Percentiles rank a stretch among this genome's conserved stretches.
Evolutionary conservation across 2,888 invertebrate species (phyloP).

Genomic region (Drosophila subsilvestris): DNA sequence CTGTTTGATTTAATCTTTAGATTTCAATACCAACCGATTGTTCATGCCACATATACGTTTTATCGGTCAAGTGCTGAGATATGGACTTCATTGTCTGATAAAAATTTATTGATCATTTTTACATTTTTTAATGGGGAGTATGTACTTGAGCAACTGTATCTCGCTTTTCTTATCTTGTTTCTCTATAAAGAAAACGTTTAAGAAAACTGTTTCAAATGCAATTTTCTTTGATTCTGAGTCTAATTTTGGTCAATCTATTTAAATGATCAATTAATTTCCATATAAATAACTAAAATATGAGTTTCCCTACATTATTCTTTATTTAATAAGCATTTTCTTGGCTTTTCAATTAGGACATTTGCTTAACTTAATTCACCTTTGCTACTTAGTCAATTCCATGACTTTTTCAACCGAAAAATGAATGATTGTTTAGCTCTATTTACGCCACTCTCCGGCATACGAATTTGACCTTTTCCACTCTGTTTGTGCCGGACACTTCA

Average conservation of each 20-base stretch:
- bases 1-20: too few species aligned
- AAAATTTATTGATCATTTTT: too few species aligned
- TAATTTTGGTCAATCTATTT: too few species aligned
- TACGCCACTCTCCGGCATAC: background rate
- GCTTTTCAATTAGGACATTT: background rate
- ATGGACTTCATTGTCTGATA: too few species aligned
- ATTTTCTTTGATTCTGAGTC: background rate
- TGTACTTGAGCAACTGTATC: too few species aligned
- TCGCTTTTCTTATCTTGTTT: too few species aligned
- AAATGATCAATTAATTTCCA: too few species aligned
- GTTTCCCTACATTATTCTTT: too few species aligned
- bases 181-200: too few species aligned
- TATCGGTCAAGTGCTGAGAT: background rate
- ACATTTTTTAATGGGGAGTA: too few species aligned
- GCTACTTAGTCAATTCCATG: background rate
- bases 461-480: slow-evolving; percentile 17
- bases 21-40: background rate
- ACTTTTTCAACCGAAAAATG: slow-evolving; percentile 6
- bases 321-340: background rate
- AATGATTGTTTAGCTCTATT: slow-evolving; percentile 28
- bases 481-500: slow-evolving; percentile 22
- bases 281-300: too few species aligned
- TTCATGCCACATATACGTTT: background rate
- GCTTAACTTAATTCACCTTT: background rate
- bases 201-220: too few species aligned